Evolutionary conservation across 2,113 vertebrate species (phyloP), one percentile per base, ranked within the genome.

Genomic region (Cavia aperea): DNA sequence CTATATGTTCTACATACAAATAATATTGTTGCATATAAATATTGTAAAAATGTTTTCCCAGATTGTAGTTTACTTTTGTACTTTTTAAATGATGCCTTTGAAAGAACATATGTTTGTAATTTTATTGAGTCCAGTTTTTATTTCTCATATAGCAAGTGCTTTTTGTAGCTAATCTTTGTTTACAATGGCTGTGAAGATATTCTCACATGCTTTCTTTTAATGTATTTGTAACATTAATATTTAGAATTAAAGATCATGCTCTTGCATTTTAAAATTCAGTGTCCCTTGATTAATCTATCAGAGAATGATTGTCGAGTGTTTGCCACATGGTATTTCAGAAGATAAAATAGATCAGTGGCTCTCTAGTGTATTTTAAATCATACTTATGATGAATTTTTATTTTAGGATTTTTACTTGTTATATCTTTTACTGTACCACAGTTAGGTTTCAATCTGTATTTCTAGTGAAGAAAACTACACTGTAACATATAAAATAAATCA

Each of bases 361-460:
- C n/a, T 66, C 7, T 10, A 66, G 62, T 31, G 31, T 51, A 79
- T 56, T 65, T 93, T 60, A 88, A 94, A 36, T 7, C 21, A 66
- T 49, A 54, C 11, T 84, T 88, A 39, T 7, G 56, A 13, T 94
- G 16, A 15, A 54, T 60, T 88, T 94, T 96, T 63, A 84, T 72
- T 65, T 94, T 2, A 91, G 19, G 36, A 49, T 72, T 4, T 63
- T 66, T 89, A 51, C 4, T 62, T 95, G 58, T 82, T 58, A 19
- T 2, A 89, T 46, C 8, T 93, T 26, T 65, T 81, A 86, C 9
- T 39, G 10, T 58, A 75, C 91, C 33, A 46, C 85, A 92, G 56
- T 81, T 78, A 33, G 26, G 63, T 68, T 92, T 92, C 24, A 43
- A 1, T 78, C n/a, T 88, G 9, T 82, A 12, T 75, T 66, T n/a